Evolutionary conservation across 2,888 invertebrate genomes (phyloP), one percentile per base, ranked within the genome.

Genomic region (Cryptocephalus moraei): DNA sequence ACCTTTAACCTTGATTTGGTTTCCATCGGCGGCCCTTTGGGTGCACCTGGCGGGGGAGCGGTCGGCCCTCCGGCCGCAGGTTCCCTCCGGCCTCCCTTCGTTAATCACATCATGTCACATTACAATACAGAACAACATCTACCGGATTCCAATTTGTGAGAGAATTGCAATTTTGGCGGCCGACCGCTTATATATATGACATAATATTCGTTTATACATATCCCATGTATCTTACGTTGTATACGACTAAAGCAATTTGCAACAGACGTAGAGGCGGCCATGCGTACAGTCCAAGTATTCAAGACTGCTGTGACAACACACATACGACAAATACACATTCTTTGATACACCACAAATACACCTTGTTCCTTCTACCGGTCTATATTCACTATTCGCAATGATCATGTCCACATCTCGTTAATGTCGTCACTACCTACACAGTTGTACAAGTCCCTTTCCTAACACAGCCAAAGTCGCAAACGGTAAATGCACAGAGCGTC

Each of bases 1-100:
- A 80, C 80, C 79, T 80, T 80, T 66, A 74, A 74, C 77, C 75
- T 82, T 82, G 84, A 84, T 84, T 84, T 84, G 84, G 84, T 84
- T 84, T 84, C 82, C 84, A 84, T 80, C 76, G 74, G 79, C 75
- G 70, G 75, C 76, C 76, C 11, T 40, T 13, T 12, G 10, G 40
- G n/a, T 40, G 12, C 12, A 40, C 40, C 40, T 40, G 36, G 9
- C 56, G 53, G 52, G 48, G 60, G 56, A 56, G 56, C 55, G 55
- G 54, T 53, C 54, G 55, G 54, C 54, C 46, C 54, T 58, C 61
- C 36, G 13, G 13, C 40, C 32, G 32, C n/a, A 12, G 36, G 36
- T n/a, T 36, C 36, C n/a, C 36, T 36, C 12, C n/a, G 36, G 11
- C 36, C 36, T 36, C 36, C n/a, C 36, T 36, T 36, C n/a, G 36